Percentiles rank a stretch among this genome's conserved stretches.
Conservation (phyloP, 2,797 vertebrate genomes). For the Macropus fuliginosus region DNA sequence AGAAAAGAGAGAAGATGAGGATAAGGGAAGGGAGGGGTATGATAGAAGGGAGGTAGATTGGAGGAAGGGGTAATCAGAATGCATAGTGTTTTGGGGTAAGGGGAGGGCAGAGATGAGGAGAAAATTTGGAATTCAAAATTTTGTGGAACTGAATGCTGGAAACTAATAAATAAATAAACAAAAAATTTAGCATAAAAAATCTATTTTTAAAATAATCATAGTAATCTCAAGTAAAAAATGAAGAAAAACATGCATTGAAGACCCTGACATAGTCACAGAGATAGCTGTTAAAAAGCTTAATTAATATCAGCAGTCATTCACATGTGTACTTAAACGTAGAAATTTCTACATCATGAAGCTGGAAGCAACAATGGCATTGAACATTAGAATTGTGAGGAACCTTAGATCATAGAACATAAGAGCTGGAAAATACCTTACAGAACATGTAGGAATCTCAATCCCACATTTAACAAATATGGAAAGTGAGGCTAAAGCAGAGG, state of each 20-base stretch:
- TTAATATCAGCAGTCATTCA: background rate
- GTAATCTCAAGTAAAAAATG: background rate
- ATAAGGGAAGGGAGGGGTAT: no score
- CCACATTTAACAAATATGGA: background rate
- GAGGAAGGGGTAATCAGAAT: no score
- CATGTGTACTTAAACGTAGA: no score
- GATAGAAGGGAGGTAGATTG: no score
- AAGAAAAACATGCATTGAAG: background rate
- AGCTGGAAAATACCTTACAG: background rate
- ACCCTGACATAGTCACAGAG: background rate
- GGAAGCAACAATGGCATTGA: background rate
- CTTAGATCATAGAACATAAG: background rate
- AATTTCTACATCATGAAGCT: background rate
- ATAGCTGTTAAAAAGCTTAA: background rate
- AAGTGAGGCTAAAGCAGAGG: background rate
- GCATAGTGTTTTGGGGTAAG: no score
- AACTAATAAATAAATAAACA: no score
- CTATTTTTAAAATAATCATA: background rate
- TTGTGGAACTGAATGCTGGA: no score
- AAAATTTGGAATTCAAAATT: no score
- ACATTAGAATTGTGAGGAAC: background rate
- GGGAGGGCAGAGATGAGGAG: no score
- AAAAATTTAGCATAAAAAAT: background rate
- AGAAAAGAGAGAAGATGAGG: no score
- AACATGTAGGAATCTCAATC: background rate